Evolutionary conservation across 2,113 vertebrate species (phyloP), one percentile per base, ranked within the genome.

Genomic region (Callospermophilus lateralis): DNA sequence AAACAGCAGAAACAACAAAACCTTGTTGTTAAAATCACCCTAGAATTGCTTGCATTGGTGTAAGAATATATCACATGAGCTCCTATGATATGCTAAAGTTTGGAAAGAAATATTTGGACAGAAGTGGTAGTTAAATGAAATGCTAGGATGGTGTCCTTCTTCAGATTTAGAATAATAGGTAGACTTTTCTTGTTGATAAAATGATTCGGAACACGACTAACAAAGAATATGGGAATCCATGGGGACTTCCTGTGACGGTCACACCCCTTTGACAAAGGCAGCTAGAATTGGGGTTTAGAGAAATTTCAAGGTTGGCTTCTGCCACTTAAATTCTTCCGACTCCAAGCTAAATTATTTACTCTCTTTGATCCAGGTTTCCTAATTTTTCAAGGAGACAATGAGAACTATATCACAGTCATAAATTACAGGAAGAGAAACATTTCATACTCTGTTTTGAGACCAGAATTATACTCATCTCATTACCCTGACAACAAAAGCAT

Each of bases 351-450:
- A 32, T 93, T 72, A 89, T 48, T 85, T 72, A 86, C 32, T 77
- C 6, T 45, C 61, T 86, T 68, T 76, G 42, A 84, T 45, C n/a
- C 94, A 26, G 68, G 42, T 63, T 92, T 79, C 4, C 65, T 91
- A 42, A 84, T 26, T 93, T 78, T 92, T 88, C 42, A 72, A 91
- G 37, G 28, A 95, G 79, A 81, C 48, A 45, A 3, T 94, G 79
- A 94, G 45, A 78, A 2, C 9, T 55, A 32, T 34, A 89, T 84
- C 28, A n/a, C 37, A 78, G 12, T 65, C 34, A n/a, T 76, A 68
- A 67, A 58, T 85, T 74, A 30, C 8, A 42, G 8, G 32, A 55
- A 90, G 26, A 83, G 84, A 86, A 67, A 83, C 61, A 13, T 94
- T 92, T 3, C 53, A 12, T 45, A 19, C 6, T 85, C 15, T 63